Base-by-base conservation (phyloP, 2,888 invertebrate species). In the Eilema sororculum region DNA sequence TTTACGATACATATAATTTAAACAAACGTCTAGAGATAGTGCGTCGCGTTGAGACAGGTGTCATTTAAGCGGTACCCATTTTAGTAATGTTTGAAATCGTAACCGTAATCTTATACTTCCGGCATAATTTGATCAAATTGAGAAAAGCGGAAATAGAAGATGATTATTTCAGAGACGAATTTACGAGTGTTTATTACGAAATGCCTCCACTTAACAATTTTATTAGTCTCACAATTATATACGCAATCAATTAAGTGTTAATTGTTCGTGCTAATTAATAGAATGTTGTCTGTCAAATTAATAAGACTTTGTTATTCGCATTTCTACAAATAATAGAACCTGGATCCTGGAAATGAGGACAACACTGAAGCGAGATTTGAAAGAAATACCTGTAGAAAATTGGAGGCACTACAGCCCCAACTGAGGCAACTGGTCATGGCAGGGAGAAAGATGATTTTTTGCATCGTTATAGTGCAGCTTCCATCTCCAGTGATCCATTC, bases 11-110 rank as follows among this genome's bases (percentile, higher is more conserved):
- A n/a, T 52, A 46, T 20, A 46, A 52, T 52, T 52, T 52, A 52
- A 46, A 41, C 41, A 41, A 41, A 52, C n/a, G n/a, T 52, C 52
- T 52, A 52, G 52, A 52, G 52, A 52, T 52, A 52, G n/a, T 9
- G 52, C 52, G n/a, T 52, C n/a, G 20, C 46, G n/a, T n/a, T 52
- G 52, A 52, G 52, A 52, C 52, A 52, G n/a, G 52, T 52, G 52
- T n/a, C 52, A 52, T n/a, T 52, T 52, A 52, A 52, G n/a, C n/a
- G 52, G 20, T 52, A 52, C 52, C 52, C 52, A n/a, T 52, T 52
- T 52, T 52, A n/a, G n/a, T 52, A n/a, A 52, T 9, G 52, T 52
- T 52, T 52, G 52, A 52, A 52, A 52, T 52, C 16, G 9, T 52
- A 52, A 52, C 20, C 52, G n/a, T 52, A n/a, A 52, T 52, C n/a